Base-by-base conservation (phyloP, 2,888 invertebrate species). In the Ornithoptera alexandrae region DNA sequence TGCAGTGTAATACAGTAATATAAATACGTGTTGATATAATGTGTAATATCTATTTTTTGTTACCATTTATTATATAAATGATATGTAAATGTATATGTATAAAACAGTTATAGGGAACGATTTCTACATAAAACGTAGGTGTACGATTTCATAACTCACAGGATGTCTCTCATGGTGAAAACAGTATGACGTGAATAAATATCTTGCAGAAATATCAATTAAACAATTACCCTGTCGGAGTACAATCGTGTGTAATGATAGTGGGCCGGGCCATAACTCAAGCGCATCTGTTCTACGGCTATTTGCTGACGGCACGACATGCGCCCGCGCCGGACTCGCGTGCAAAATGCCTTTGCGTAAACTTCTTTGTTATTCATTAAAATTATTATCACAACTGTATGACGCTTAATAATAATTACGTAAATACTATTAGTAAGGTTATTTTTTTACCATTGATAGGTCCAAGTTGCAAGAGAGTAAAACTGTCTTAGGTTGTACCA, bases 141-240 rank as follows among this genome's bases (percentile, higher is more conserved):
- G 60, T 39, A 30, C 39, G 42, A 62, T 57, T 62, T 79, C 87
- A 89, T 90, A 90, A 83, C 78, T 85, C 88, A 89, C 88, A 81
- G 77, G 72, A 78, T 79, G 77, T 84, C 88, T 89, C 90, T 87
- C 87, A 85, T 88, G 88, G 85, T 84, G 86, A 88, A 85, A 85
- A 85, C 81, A 81, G 80, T 90, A 90, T 92, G 90, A 93, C 86
- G 92, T 90, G 89, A 90, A 93, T 92, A 92, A 93, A 93, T 93
- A 93, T 93, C 93, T 90, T 79, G 88, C 86, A 91, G 92, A 92
- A 92, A 93, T 93, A 93, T 93, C 93, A 93, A 93, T 93, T 93
- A 93, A 93, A 93, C 92, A 93, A 93, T 93, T 93, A 93, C 90
- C 88, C 87, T 93, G 93, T 93, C 93, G 86, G 90, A 93, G 92